phyloP scores from a whole-genome alignment of 2,888 invertebrate genomes.

The Sericinus montela region DNA sequence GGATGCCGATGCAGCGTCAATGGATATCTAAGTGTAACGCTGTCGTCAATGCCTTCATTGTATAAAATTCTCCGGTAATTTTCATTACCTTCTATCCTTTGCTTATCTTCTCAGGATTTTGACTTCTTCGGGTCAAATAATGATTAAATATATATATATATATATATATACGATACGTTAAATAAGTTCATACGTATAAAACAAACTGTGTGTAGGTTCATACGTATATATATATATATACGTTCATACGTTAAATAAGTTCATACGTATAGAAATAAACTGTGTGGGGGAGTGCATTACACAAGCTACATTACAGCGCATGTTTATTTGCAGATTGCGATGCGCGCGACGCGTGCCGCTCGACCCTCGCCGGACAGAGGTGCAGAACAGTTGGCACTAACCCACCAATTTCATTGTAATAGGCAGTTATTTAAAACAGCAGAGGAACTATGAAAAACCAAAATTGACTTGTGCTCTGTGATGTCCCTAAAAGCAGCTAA shows the following conservation, averaged over 20 bases:
- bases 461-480: too few relatives aligned
- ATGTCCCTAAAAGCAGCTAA: too few relatives aligned
- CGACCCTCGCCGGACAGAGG: slow-evolving; percentile 36
- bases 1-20: background rate
- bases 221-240: too few relatives aligned
- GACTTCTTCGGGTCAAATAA: slow-evolving; percentile 23
- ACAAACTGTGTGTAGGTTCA: too few relatives aligned
- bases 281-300: slow-evolving; percentile 12
- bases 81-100: slow-evolving; percentile 10
- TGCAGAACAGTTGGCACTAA: slow-evolving; percentile 26
- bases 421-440: too few relatives aligned
- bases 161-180: too few relatives aligned
- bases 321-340: slow-evolving; percentile 37
- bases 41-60: slow-evolving; percentile 56
- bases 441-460: too few relatives aligned
- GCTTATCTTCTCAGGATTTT: slow-evolving; percentile 21
- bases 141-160: slow-evolving; percentile 16
- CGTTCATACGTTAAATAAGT: too few relatives aligned
- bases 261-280: slow-evolving; percentile 7
- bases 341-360: slow-evolving; percentile 61
- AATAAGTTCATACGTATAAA: too few relatives aligned
- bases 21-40: slow-evolving; percentile 22
- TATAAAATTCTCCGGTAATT: slow-evolving; percentile 40
- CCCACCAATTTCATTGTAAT: too few relatives aligned
- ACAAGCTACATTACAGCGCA: slow-evolving; percentile 1